Evolutionary conservation across 2,888 invertebrate species (phyloP).

Genomic region (Lasioglossum villosulum): DNA sequence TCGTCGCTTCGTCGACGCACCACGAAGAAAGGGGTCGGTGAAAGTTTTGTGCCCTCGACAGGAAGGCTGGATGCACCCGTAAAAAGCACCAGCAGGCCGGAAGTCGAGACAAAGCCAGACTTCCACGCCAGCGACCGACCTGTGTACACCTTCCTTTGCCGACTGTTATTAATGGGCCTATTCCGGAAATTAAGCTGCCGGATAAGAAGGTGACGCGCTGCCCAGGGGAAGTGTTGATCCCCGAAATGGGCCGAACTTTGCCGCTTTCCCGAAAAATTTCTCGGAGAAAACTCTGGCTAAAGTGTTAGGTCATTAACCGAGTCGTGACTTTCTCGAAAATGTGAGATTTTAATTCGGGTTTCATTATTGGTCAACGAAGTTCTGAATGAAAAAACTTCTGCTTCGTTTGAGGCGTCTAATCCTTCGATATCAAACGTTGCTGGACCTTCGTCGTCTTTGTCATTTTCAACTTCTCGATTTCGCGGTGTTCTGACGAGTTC

Average conservation of each 20-base stretch:
- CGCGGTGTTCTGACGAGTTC: background rate
- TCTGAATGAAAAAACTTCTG: background rate
- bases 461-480: background rate
- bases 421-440: background rate
- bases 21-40: slow-evolving; percentile 65
- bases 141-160: slow-evolving; percentile 67
- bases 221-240: background rate
- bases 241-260: background rate
- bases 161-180: slow-evolving; percentile 77
- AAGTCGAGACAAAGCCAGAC: slow-evolving; percentile 78
- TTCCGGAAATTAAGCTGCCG: slow-evolving; percentile 74
- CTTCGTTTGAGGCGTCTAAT: background rate
- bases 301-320: background rate
- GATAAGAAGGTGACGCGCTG: slow-evolving; percentile 29
- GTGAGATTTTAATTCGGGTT: background rate
- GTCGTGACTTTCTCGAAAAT: background rate
- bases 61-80: slow-evolving; percentile 63
- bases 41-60: slow-evolving; percentile 75
- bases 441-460: background rate
- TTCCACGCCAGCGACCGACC: slow-evolving; percentile 64
- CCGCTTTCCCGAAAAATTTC: background rate
- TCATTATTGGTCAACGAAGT: background rate
- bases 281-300: background rate
- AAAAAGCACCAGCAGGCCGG: slow-evolving; percentile 72
- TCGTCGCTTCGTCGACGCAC: slow-evolving; percentile 1